These are phyloP conservation scores for Ctenicera cuprea DNA, from an alignment of 2,888 invertebrate species.

Conservation along the genomic window DNA sequence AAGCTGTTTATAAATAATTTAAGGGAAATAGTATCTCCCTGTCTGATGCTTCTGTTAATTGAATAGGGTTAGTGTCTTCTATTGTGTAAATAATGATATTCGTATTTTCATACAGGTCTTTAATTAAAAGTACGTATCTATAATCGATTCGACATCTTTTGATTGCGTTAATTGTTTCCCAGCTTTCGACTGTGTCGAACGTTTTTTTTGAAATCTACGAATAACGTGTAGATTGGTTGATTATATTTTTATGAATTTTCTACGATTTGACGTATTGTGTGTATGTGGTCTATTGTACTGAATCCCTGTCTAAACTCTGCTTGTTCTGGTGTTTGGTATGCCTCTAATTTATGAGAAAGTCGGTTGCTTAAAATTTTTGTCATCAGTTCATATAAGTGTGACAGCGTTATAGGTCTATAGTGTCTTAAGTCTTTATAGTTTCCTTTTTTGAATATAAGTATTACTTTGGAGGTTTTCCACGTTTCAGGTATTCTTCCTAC, in stretches of 20 bases:
- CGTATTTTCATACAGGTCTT: too few relatives aligned
- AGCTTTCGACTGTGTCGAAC: too few relatives aligned
- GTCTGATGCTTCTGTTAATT: slow-evolving; percentile 12
- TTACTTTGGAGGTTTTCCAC: too few relatives aligned
- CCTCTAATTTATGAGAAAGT: slow-evolving; percentile 4
- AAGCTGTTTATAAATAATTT: too few relatives aligned
- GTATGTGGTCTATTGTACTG: too few relatives aligned
- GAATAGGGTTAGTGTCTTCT: not conserved
- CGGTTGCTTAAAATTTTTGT: slow-evolving; percentile 7
- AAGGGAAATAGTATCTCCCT: slow-evolving; percentile 9
- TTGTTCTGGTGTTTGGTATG: slow-evolving; percentile 3
- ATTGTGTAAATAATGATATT: too few relatives aligned
- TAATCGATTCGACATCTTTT: slow-evolving; percentile 3
- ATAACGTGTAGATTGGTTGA: slow-evolving; percentile 10
- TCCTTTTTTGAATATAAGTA: too few relatives aligned
- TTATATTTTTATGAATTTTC: slow-evolving; percentile 15
- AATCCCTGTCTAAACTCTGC: slow-evolving; percentile 7
- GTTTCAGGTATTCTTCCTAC: too few relatives aligned
- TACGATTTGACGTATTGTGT: too few relatives aligned
- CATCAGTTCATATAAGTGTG: slow-evolving; percentile 9
- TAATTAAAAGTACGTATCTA: slow-evolving; percentile 7
- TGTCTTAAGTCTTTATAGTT: too few relatives aligned
- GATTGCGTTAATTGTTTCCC: not conserved
- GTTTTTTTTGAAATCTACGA: slow-evolving; percentile 8
- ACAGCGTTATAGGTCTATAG: slow-evolving; percentile 22